Evolutionary conservation across 2,888 invertebrate species (phyloP), one percentile per base, ranked within the genome.

Genomic region (Cinara cedri): DNA sequence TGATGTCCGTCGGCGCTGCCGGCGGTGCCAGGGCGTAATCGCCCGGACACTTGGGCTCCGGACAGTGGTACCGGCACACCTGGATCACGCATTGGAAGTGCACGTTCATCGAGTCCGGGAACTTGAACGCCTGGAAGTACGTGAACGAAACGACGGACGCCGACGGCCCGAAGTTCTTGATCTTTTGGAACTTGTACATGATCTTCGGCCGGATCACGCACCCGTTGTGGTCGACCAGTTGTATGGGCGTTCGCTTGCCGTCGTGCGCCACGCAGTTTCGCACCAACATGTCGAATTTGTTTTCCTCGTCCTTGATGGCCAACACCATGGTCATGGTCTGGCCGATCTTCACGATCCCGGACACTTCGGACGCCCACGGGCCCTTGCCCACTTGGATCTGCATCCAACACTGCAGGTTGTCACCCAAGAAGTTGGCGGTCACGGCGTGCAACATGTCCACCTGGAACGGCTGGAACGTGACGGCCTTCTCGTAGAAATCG

Each of bases 281-380:
- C 51, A 96, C 96, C 82, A 96, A 87, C 96, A 96, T 96, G 85
- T 96, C 96, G 86, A 96, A 96, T 87, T 96, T 96, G 85, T 95
- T 96, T 86, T 96, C 96, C 84, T 96, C 96, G 84, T 96, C 96
- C 87, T 96, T 96, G 84, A 96, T 96, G 26, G 96, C 96, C 81
- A 96, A 88, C 14, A 96, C 96, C 96, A 96, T 96, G 14, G 96
- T 96, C 96, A 96, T 96, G 0, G 96, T 96, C 86, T 96, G 96
- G 34, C 96, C 96, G 83, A 96, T 96, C 87, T 96, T 96, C 13
- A 96, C 96, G 84, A 96, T 95, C 76, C 96, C 96, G 0, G 95
- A 95, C 49, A 96, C 96, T 87, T 96, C 96, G 16, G 95, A 95
- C n/a, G 96, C 96, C 96, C 96, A 96, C 0, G 96, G 96, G 83